Evolutionary conservation across 2,888 invertebrate species (phyloP).

Genomic region (Hesperia comma): DNA sequence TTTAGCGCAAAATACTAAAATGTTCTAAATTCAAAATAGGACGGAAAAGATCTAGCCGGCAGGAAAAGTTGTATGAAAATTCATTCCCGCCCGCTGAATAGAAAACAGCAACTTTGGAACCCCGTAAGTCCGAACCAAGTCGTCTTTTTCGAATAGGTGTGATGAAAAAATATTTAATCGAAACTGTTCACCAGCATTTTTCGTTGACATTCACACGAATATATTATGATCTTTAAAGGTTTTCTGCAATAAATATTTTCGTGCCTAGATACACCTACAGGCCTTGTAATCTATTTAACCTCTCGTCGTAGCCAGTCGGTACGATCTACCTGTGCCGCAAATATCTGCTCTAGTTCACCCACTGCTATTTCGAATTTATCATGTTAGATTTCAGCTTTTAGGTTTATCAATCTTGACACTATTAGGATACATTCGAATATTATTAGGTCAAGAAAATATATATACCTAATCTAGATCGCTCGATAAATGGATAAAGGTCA

Average conservation of each 20-base stretch:
- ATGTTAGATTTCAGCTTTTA: constrained; percentile 9
- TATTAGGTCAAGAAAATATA: too few relatives aligned
- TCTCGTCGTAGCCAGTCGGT: not conserved
- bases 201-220: not conserved
- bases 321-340: constrained; percentile 1
- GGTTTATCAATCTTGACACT: not conserved
- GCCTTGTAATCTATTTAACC: not conserved
- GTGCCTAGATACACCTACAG: not conserved
- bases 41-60: too few relatives aligned
- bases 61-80: too few relatives aligned
- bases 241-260: too few relatives aligned
- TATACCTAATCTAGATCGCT: too few relatives aligned
- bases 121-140: too few relatives aligned
- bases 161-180: not conserved
- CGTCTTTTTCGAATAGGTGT: too few relatives aligned
- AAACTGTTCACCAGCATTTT: not conserved
- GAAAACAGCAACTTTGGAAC: too few relatives aligned
- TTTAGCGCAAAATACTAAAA: too few relatives aligned
- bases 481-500: not conserved
- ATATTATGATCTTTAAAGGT: too few relatives aligned
- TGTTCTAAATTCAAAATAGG: too few relatives aligned
- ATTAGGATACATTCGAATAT: not conserved
- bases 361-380: constrained; percentile 9
- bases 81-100: too few relatives aligned
- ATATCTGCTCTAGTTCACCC: constrained; percentile 29